Percentiles rank a stretch among this genome's conserved stretches.
phyloP scores from a whole-genome alignment of 2,113 vertebrate genomes.

The Melierax canorus region DNA sequence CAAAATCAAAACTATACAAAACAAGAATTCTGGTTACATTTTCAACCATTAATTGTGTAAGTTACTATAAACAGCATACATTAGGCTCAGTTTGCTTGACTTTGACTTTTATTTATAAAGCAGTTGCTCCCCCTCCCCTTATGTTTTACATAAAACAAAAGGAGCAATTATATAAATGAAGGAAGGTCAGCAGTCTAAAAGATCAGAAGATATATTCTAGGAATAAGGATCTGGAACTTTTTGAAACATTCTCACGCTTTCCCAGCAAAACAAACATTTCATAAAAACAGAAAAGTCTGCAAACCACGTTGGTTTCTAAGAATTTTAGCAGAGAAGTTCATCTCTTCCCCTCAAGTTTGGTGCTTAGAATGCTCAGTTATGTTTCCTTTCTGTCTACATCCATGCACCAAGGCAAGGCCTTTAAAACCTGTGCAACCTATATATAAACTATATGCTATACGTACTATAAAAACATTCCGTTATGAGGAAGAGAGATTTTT shows the following conservation, averaged over 20 bases:
- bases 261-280: not conserved
- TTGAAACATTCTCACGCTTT: not conserved
- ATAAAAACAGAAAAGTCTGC: not conserved
- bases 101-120: not conserved
- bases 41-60: not conserved
- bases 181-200: not conserved
- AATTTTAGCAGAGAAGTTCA: not conserved
- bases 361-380: not conserved
- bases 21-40: not conserved
- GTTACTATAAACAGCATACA: not conserved
- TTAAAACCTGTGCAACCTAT: not conserved
- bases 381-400: not conserved
- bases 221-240: not conserved
- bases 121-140: fast-evolving
- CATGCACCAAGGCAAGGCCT: not conserved
- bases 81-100: not conserved
- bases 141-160: not conserved
- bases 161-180: not conserved
- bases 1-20: not conserved
- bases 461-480: not conserved
- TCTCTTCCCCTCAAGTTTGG: not conserved
- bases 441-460: not conserved
- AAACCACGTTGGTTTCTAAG: not conserved
- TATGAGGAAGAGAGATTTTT: not conserved
- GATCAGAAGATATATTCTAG: not conserved